Conservation (phyloP, 92 coral and sea anemone genomes). For the Siderastrea siderea region DNA sequence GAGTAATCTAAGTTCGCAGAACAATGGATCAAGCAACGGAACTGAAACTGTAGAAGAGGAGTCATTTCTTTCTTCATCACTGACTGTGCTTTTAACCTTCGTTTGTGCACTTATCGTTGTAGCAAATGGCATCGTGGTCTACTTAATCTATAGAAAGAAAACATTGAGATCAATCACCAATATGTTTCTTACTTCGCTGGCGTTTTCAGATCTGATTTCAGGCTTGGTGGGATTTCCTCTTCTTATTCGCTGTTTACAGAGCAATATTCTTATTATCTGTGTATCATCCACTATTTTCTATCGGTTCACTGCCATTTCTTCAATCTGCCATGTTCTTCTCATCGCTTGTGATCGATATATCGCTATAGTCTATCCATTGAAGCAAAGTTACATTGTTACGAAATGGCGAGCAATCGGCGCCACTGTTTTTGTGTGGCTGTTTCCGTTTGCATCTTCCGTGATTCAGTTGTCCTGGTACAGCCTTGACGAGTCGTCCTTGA, state of each 20-base stretch:
- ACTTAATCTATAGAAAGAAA: constrained; percentile 38
- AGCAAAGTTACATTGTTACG: constrained; percentile 59
- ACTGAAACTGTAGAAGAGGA: background rate
- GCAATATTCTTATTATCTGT: constrained; percentile 49
- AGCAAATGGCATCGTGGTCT: constrained; percentile 23
- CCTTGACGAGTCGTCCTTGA: constrained; percentile 22
- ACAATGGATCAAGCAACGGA: background rate
- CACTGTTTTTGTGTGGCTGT: constrained; percentile 48
- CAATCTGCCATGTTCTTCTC: constrained; percentile 82
- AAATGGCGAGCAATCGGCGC: constrained; percentile 49
- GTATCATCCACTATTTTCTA: constrained; percentile 64
- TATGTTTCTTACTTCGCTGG: constrained; percentile 79
- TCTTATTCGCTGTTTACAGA: constrained; percentile 63
- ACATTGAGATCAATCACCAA: constrained; percentile 73
- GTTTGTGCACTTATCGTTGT: constrained; percentile 18
- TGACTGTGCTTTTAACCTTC: constrained; percentile 16
- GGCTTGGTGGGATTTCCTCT: constrained; percentile 88
- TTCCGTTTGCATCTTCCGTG: constrained; percentile 39
- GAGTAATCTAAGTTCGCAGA: background rate
- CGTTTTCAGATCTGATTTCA: constrained; percentile 81
- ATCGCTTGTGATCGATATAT: constrained; percentile 86
- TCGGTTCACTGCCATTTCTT: constrained; percentile 82
- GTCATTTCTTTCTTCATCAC: constrained; percentile 13
- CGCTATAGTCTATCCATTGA: constrained; percentile 78
- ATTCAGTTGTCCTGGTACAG: constrained; percentile 74